phyloP scores from a whole-genome alignment of 2,113 vertebrate species.

The Macrotis lagotis region DNA sequence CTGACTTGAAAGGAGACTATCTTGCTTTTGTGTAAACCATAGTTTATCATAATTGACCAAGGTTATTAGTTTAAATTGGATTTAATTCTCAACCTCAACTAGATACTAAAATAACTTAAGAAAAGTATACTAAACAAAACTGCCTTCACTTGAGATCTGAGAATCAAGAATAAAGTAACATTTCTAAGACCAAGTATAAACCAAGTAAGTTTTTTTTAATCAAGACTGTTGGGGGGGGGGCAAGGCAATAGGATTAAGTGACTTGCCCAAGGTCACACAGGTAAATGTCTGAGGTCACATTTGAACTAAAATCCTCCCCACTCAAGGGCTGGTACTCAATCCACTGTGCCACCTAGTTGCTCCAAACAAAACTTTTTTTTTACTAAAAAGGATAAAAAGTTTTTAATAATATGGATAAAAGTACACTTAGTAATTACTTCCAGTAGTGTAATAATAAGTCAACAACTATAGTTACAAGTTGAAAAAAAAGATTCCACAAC shows the following conservation, averaged over 20 bases:
- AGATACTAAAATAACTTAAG: background rate
- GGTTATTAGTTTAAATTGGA: background rate
- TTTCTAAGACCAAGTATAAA: background rate
- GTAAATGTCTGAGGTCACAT: too few species aligned
- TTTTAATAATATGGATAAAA: background rate
- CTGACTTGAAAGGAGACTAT: background rate
- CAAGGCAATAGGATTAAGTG: too few species aligned
- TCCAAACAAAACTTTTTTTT: too few species aligned
- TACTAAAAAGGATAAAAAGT: too few species aligned
- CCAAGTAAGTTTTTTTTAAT: background rate
- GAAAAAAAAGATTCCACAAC: background rate
- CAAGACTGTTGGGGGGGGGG: too few species aligned
- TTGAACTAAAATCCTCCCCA: too few species aligned
- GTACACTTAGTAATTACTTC: background rate
- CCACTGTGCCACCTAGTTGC: too few species aligned
- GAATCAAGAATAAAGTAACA: background rate
- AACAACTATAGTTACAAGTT: background rate
- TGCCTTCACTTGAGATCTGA: background rate
- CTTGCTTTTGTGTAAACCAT: background rate
- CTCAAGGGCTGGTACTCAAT: too few species aligned
- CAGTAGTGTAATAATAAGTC: background rate
- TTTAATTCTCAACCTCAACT: background rate
- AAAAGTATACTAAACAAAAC: too few species aligned
- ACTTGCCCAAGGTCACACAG: too few species aligned
- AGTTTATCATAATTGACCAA: background rate